phyloP scores from a whole-genome alignment of 2,113 vertebrate genomes.

The Bubalus kerabau region DNA sequence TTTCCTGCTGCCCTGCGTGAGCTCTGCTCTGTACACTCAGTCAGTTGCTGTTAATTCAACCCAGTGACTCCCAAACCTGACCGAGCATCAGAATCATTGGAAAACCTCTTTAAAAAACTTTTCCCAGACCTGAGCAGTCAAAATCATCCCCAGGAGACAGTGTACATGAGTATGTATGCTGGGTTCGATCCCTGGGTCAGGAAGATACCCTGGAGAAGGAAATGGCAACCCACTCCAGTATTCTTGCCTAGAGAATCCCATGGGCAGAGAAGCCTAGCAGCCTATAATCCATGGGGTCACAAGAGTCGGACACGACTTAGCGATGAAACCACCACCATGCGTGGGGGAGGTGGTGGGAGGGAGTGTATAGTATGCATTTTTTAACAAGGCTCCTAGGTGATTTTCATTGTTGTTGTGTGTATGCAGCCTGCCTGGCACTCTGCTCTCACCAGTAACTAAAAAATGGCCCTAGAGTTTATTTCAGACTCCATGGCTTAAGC shows the following conservation, averaged over 20 bases:
- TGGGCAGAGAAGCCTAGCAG: neutral
- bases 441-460: neutral
- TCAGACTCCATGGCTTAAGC: neutral
- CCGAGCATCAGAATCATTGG: neutral
- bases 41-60: neutral
- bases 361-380: neutral
- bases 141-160: neutral
- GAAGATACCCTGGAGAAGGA: neutral
- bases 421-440: neutral
- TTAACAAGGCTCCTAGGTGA: neutral
- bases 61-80: neutral
- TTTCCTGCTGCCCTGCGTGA: neutral
- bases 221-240: neutral
- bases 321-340: neutral
- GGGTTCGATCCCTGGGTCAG: neutral
- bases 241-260: neutral
- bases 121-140: neutral
- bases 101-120: neutral
- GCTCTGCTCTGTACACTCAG: neutral
- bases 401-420: neutral
- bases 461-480: neutral
- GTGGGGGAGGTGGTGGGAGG: accelerated
- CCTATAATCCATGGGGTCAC: neutral
- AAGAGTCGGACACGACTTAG: neutral
- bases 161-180: neutral